Percentiles rank a stretch among this genome's conserved stretches.
These are phyloP conservation scores for Gymnoscopelus microlampas DNA, from an alignment of 2,797 vertebrate genomes.

Conservation along the genomic window DNA sequence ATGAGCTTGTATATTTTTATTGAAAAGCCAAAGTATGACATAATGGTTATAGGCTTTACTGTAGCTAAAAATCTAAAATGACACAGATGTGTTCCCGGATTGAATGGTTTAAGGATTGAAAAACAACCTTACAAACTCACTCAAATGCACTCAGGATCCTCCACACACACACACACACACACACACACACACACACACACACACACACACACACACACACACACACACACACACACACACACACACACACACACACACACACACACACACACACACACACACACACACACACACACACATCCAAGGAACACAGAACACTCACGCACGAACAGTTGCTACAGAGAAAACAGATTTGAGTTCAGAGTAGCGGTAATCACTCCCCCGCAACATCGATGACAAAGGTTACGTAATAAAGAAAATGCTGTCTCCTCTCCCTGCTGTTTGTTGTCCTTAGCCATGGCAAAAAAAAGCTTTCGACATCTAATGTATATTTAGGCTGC, in stretches of 20 bases:
- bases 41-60: too few relatives aligned
- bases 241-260: conserved; percentile 4
- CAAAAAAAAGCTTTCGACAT: conserved; percentile 52
- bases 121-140: conserved; percentile 12
- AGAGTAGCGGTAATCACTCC: conserved; percentile 53
- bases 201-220: conserved; percentile 35
- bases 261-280: conserved; percentile 32
- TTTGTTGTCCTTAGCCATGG: conserved; percentile 38
- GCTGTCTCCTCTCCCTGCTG: conserved; percentile 29
- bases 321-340: conserved; percentile 31
- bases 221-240: conserved; percentile 36
- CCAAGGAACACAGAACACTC: background rate
- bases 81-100: too few relatives aligned
- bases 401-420: conserved; percentile 56
- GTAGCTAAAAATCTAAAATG: too few relatives aligned
- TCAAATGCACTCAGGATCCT: conserved; percentile 13
- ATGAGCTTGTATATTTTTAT: too few relatives aligned
- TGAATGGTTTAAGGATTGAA: too few relatives aligned
- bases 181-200: conserved; percentile 36
- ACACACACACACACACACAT: conserved; percentile 35
- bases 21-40: too few relatives aligned
- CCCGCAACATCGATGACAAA: conserved; percentile 27
- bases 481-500: conserved; percentile 50
- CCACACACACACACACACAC: conserved; percentile 34
- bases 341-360: conserved; percentile 42